These are phyloP conservation scores for Platorchestia sp. DNA, from an alignment of 1,140 invertebrate species.

Conservation along the genomic window DNA sequence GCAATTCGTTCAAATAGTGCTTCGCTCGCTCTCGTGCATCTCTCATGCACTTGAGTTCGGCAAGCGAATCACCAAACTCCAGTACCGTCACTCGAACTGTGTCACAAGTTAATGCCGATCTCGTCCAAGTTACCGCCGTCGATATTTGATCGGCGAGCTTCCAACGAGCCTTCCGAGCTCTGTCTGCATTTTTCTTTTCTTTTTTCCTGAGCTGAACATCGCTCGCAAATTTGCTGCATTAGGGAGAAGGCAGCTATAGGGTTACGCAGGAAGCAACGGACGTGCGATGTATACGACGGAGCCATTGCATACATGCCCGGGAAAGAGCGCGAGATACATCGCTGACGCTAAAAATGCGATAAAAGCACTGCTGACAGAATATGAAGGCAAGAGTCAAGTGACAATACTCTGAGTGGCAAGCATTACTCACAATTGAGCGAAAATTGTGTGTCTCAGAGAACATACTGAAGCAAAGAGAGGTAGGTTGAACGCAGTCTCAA, in stretches of 20 bases:
- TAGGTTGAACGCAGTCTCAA: background rate
- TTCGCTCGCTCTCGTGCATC: background rate
- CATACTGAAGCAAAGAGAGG: background rate
- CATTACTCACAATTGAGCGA: background rate
- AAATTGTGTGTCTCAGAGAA: background rate
- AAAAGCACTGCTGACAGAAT: background rate
- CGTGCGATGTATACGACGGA: background rate
- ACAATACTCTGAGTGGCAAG: background rate
- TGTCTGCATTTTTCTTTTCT: background rate
- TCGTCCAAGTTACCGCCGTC: slow-evolving; percentile 8
- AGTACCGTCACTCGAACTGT: slow-evolving; percentile 1
- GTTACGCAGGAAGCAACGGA: background rate
- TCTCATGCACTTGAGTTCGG: background rate
- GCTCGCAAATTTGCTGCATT: slow-evolving; percentile 24
- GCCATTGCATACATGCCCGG: background rate
- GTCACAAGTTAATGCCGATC: background rate
- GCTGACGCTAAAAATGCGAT: background rate
- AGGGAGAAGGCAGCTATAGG: slow-evolving; percentile 26
- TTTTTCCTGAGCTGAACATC: background rate
- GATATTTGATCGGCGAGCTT: slow-evolving; percentile 31
- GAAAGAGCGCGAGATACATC: background rate
- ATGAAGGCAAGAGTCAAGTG: background rate
- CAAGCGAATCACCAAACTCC: background rate
- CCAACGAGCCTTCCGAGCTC: background rate
- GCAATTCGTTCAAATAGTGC: background rate